Base-by-base conservation (phyloP, 1,140 invertebrate genomes). In the Bombus soroeensis region DNA sequence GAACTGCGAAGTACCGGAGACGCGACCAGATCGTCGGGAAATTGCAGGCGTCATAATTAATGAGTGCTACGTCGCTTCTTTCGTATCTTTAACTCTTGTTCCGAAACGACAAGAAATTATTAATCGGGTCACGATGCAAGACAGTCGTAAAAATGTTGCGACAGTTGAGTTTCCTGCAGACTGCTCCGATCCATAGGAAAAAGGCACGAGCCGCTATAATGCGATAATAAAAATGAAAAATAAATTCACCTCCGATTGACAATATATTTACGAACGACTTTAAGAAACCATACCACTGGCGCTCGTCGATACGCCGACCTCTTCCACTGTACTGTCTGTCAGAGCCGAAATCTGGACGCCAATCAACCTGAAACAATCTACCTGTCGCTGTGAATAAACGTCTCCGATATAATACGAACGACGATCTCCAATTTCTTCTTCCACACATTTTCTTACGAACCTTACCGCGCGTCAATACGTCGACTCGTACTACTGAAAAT, bases 401-500 rank as follows among this genome's bases (percentile, higher is more conserved):
- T 71, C 64, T 39, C 9, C 43, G 43, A 37, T 6, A 41, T 64
- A 76, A 73, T 71, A 62, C 43, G 71, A 77, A 18, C 32, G 32
- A 66, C n/a, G 13, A 1, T n/a, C 6, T 66, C 15, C 64, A 8
- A 18, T 34, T 2, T 8, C 13, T 18, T 22, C 18, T 22, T 6
- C 18, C 5, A 8, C 8, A 8, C 18, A 53, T 8, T 22, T 53
- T 53, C 47, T 62, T n/a, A 28, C 10, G n/a, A 66, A 18, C 13
- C 4, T 2, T 8, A 13, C 5, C 66, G 2, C 34, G 25, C 80
- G 57, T 71, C 34, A 2, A 43, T 47, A 37, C 75, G 72, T 87
- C 70, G 78, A 80, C 78, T 53, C 64, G 64, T 70, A 80, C 64
- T n/a, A 80, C 78, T 79, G 25, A n/a, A 39, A 10, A 62, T 34